phyloP scores from a whole-genome alignment of 1,140 invertebrate genomes.

The Drosophila santomea region DNA sequence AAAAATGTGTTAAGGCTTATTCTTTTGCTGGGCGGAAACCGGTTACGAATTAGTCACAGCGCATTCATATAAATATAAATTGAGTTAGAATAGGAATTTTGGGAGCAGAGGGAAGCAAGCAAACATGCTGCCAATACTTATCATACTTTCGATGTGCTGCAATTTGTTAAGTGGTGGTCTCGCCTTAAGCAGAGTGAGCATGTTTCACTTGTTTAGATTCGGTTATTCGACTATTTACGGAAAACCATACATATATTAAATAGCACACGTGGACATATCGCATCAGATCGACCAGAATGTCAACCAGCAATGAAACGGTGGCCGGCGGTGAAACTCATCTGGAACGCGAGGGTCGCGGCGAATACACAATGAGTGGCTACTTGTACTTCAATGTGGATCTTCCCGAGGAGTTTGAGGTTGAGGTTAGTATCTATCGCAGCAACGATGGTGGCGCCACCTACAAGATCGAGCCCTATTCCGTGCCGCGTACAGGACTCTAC shows the following conservation, averaged over 20 bases:
- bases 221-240: no score
- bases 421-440: conserved; percentile 31
- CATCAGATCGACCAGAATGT: no score
- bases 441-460: conserved; percentile 21
- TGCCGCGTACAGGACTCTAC: background rate
- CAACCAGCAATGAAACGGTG: background rate
- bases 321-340: background rate
- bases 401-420: background rate
- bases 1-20: background rate
- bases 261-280: no score
- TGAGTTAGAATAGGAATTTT: no score
- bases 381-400: background rate
- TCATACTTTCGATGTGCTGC: no score
- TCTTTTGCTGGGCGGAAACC: background rate
- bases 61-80: no score
- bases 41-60: background rate
- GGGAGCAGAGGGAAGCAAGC: no score
- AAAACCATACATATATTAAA: no score
- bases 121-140: no score
- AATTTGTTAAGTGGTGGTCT: no score
- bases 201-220: no score
- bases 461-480: conserved; percentile 23
- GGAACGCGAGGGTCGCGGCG: conserved; percentile 29
- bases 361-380: conserved; percentile 17
- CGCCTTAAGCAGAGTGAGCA: no score